A percentile compares a stretch with the other conserved stretches of the same genome.
phyloP scores from a whole-genome alignment of 2,888 invertebrate species.

The Drosophila heteroneura region DNA sequence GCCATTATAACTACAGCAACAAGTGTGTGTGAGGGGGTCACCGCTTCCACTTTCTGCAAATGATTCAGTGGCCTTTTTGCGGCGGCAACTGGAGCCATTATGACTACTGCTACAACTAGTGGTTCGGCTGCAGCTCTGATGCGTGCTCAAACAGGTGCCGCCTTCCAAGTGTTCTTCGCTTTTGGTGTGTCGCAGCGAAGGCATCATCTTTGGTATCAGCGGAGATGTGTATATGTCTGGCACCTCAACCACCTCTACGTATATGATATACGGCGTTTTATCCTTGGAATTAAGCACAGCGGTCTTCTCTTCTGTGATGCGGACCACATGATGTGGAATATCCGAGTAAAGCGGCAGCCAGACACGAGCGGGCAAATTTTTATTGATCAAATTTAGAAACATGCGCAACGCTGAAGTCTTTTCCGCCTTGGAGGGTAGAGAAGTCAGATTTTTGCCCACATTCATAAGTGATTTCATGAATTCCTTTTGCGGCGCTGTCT shows the following conservation, averaged over 20 bases:
- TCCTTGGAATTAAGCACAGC: conserved; percentile 98
- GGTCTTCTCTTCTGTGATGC: conserved; percentile 98
- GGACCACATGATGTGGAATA: conserved; percentile 95
- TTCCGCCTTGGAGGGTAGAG: conserved; percentile 94
- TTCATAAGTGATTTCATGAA: conserved; percentile 94
- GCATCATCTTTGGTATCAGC: conserved; percentile 95
- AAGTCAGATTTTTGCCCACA: conserved; percentile 93
- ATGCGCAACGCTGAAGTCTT: conserved; percentile 96
- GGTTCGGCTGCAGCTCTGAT: conserved; percentile 77
- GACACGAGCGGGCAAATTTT: conserved; percentile 98
- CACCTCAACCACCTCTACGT: conserved; percentile 97
- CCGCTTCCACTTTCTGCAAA: conserved; percentile 44
- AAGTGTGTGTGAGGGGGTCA: conserved; percentile 45
- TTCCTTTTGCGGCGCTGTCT: conserved; percentile 93
- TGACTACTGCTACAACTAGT: conserved; percentile 81
- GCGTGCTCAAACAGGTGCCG: conserved; percentile 70
- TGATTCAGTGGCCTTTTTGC: conserved; percentile 60
- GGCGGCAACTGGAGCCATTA: conserved; percentile 69
- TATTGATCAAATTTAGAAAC: conserved; percentile 96
- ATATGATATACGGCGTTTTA: conserved; percentile 97
- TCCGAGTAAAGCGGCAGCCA: conserved; percentile 97
- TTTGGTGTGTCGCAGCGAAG: conserved; percentile 94
- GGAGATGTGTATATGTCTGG: conserved; percentile 93
- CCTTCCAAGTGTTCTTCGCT: conserved; percentile 95
- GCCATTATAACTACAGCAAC: conserved; percentile 34